phyloP scores from a whole-genome alignment of 2,797 vertebrate genomes.

The Xiphophorus birchmanni region DNA sequence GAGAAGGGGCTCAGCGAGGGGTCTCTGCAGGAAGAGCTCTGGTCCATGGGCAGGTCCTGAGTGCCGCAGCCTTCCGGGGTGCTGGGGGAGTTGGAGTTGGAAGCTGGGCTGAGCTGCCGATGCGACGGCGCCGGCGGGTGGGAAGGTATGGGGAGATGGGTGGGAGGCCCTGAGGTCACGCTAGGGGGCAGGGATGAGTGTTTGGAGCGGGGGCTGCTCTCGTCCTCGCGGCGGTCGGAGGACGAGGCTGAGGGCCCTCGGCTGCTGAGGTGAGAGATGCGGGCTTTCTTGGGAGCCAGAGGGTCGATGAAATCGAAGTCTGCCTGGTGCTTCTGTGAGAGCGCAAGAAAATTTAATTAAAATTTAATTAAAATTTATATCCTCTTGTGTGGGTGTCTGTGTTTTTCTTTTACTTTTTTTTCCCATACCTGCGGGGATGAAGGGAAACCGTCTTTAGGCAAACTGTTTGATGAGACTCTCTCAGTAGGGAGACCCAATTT shows the following conservation, averaged over 20 bases:
- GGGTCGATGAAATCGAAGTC: conserved; percentile 86
- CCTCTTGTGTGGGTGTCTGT: not conserved
- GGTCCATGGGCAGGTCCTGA: conserved; percentile 86
- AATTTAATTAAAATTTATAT: not conserved
- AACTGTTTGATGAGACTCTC: conserved; percentile 75
- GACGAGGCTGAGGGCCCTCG: conserved; percentile 74
- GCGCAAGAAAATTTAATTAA: conserved; percentile 11
- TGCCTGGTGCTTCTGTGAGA: conserved; percentile 82
- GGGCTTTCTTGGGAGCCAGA: conserved; percentile 87
- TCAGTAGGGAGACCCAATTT: conserved; percentile 84
- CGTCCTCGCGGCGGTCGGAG: conserved; percentile 76
- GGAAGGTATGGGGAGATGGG: conserved; percentile 64
- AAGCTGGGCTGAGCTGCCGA: conserved; percentile 83
- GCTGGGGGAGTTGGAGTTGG: conserved; percentile 88
- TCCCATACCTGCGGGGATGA: conserved; percentile 85
- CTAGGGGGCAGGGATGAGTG: conserved; percentile 66
- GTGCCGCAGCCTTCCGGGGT: conserved; percentile 88
- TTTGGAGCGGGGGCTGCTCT: conserved; percentile 66
- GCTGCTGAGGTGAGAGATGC: conserved; percentile 87
- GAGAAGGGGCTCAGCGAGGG: conserved; percentile 78
- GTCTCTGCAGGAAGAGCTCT: conserved; percentile 83
- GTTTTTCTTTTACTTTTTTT: not conserved
- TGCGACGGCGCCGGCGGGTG: conserved; percentile 76
- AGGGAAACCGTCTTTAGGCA: conserved; percentile 79
- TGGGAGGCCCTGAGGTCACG: conserved; percentile 57